Evolutionary conservation across 1,140 invertebrate genomes (phyloP).

Genomic region (Zeugodacus cucurbitae): DNA sequence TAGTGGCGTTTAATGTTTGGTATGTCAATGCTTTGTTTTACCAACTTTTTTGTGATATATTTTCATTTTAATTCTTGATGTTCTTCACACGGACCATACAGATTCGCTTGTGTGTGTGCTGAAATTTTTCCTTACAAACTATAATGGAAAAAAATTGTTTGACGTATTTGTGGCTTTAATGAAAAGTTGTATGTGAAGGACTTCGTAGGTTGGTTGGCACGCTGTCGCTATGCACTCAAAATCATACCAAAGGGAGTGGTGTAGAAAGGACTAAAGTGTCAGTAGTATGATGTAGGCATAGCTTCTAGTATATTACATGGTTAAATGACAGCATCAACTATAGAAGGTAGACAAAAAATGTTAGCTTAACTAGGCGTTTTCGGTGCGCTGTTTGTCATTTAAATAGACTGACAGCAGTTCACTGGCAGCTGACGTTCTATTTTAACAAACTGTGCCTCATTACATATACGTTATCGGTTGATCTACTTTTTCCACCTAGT

Average conservation of each 20-base stretch:
- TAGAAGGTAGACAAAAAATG: background rate
- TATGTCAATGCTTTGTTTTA: background rate
- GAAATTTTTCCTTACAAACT: background rate
- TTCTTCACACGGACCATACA: background rate
- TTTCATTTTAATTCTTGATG: constrained; percentile 16
- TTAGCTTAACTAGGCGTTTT: background rate
- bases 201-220: background rate
- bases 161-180: constrained; percentile 22
- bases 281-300: background rate
- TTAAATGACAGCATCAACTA: background rate
- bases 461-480: background rate
- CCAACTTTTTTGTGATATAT: constrained; percentile 6
- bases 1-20: constrained; percentile 5
- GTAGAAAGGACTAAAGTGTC: too few species aligned
- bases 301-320: background rate
- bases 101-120: background rate
- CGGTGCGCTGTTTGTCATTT: background rate
- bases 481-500: background rate
- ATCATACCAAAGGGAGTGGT: background rate
- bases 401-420: background rate
- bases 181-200: background rate
- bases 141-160: background rate
- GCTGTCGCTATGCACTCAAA: background rate
- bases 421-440: background rate
- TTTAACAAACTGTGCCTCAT: background rate